These are phyloP conservation scores for Spodoptera frugiperda DNA, from an alignment of 1,140 invertebrate genomes.

Conservation along the genomic window DNA sequence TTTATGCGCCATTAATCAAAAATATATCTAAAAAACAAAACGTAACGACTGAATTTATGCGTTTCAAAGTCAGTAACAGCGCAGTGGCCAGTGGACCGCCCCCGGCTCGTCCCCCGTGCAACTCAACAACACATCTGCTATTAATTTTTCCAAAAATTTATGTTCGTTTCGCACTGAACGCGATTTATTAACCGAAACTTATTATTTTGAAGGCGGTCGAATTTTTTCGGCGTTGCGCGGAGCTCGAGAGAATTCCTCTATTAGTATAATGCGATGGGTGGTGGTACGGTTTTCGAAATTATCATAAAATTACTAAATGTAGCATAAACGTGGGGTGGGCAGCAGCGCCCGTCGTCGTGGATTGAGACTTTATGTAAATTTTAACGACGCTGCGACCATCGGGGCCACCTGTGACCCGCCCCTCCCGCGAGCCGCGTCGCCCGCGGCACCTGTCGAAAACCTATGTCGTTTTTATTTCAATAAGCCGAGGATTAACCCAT, in stretches of 20 bases:
- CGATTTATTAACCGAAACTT: constrained; percentile 83
- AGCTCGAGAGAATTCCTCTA: constrained; percentile 77
- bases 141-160: constrained; percentile 81
- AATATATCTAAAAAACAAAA: constrained; percentile 72
- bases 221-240: constrained; percentile 73
- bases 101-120: constrained; percentile 55
- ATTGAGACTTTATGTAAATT: constrained; percentile 86
- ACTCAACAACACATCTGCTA: constrained; percentile 84
- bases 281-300: constrained; percentile 84
- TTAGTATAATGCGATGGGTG: constrained; percentile 86
- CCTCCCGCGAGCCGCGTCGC: constrained; percentile 55
- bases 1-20: constrained; percentile 81
- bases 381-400: constrained; percentile 85
- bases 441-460: constrained; percentile 83
- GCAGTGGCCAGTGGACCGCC: constrained; percentile 59
- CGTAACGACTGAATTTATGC: constrained; percentile 81
- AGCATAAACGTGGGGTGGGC: constrained; percentile 84
- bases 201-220: constrained; percentile 77
- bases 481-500: constrained; percentile 83
- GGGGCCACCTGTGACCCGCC: constrained; percentile 80
- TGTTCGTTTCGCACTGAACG: constrained; percentile 73
- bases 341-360: constrained; percentile 77
- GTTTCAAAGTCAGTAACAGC: constrained; percentile 73
- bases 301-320: constrained; percentile 87
- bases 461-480: constrained; percentile 86